Percentiles rank a stretch among this genome's conserved stretches.
Conservation (phyloP, 2,797 vertebrate genomes). For the Paramormyrops hopkinsi region DNA sequence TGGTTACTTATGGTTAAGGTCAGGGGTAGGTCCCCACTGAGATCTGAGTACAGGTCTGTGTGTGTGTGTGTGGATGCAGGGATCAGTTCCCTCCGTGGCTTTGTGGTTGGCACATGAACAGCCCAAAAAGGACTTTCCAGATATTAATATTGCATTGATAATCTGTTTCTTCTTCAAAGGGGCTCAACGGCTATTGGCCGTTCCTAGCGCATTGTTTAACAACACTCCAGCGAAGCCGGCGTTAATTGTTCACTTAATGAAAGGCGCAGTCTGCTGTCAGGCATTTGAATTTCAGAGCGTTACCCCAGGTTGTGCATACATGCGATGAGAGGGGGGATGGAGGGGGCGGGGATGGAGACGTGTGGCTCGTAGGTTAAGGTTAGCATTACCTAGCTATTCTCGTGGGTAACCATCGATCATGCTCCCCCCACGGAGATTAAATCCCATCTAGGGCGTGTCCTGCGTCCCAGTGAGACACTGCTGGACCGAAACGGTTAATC, state of each 20-base stretch:
- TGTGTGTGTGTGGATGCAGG: background rate
- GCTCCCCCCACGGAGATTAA: background rate
- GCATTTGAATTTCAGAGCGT: conserved; percentile 1
- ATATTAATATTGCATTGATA: background rate
- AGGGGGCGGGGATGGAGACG: background rate
- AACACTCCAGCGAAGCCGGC: background rate
- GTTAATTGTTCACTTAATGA: background rate
- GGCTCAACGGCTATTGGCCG: background rate
- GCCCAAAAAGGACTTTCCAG: background rate
- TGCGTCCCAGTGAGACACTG: background rate
- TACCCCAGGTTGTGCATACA: background rate
- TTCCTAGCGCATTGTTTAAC: background rate
- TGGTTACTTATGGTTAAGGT: background rate
- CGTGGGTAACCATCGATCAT: background rate
- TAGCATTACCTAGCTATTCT: background rate
- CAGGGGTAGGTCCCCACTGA: background rate
- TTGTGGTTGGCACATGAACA: background rate
- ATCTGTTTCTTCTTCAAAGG: background rate
- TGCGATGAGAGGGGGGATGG: background rate
- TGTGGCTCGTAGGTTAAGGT: background rate
- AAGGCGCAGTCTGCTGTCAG: background rate
- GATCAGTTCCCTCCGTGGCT: background rate
- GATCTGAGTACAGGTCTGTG: background rate
- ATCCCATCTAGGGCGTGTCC: background rate
- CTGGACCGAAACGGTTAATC: background rate